Evolutionary conservation across 2,888 invertebrate genomes (phyloP).

Genomic region (Macrophya alboannulata): DNA sequence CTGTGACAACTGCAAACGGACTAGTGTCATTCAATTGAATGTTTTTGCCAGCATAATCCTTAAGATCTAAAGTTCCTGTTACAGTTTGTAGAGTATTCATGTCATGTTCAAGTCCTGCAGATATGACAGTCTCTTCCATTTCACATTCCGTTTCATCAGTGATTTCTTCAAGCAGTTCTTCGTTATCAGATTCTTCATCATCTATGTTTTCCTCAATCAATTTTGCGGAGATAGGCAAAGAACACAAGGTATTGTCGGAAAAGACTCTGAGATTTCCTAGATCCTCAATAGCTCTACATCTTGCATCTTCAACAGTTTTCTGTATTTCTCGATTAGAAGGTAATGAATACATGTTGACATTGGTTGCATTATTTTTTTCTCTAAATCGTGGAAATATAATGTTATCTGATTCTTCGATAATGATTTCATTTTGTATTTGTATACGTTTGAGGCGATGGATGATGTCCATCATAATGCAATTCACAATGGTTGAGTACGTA

Average conservation of each 20-base stretch:
- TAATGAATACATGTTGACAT: conserved; percentile 20
- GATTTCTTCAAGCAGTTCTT: background rate
- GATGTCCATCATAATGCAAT: conserved; percentile 33
- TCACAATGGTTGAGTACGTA: conserved; percentile 34
- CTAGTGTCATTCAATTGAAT: conserved; percentile 24
- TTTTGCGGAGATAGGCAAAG: background rate
- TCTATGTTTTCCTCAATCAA: background rate
- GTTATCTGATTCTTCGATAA: conserved; percentile 15
- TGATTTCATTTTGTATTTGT: conserved; percentile 40
- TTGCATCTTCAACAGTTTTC: conserved; percentile 23
- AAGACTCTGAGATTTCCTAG: conserved; percentile 5
- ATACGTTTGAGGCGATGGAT: conserved; percentile 29
- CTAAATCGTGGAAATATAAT: conserved; percentile 10
- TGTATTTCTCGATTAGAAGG: conserved; percentile 27
- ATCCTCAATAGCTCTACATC: conserved; percentile 5
- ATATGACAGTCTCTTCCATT: background rate
- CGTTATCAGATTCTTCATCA: conserved; percentile 10
- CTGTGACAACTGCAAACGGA: conserved; percentile 32
- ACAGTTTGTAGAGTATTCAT: conserved; percentile 12
- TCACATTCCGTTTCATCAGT: background rate
- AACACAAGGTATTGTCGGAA: conserved; percentile 7
- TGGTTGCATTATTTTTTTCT: background rate
- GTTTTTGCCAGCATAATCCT: background rate
- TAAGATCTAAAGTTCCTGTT: conserved; percentile 28
- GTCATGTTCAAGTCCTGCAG: conserved; percentile 26